Conservation (phyloP, 2,888 invertebrate genomes). For the Hyposoter didymator region DNA sequence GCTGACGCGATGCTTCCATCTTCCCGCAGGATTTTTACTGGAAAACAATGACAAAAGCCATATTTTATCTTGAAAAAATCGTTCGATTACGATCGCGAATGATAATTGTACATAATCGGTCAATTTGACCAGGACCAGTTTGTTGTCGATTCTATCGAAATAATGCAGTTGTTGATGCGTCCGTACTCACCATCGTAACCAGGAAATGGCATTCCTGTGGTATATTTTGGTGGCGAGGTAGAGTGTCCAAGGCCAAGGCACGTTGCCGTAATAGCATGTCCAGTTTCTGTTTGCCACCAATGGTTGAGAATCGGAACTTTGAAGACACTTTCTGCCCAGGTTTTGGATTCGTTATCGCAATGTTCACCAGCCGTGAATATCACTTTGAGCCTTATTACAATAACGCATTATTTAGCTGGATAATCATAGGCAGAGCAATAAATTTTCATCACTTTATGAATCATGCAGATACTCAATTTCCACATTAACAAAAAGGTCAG, state of each 20-base stretch:
- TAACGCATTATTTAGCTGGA: background rate
- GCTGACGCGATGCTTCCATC: constrained; percentile 89
- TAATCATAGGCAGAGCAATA: too few relatives aligned
- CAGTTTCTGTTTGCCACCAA: constrained; percentile 99
- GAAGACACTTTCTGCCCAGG: constrained; percentile 90
- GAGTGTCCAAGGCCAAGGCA: constrained; percentile 92
- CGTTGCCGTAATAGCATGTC: constrained; percentile 94
- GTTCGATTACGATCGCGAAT: background rate
- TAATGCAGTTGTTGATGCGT: too few relatives aligned
- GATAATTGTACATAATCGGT: background rate
- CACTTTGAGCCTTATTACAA: constrained; percentile 85
- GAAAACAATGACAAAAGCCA: constrained; percentile 66
- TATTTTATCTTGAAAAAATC: background rate
- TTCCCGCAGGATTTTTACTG: constrained; percentile 88
- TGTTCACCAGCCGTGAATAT: constrained; percentile 97
- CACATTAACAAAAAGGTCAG: too few relatives aligned
- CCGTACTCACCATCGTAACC: constrained; percentile 91
- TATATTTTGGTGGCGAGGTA: constrained; percentile 89
- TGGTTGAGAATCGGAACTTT: constrained; percentile 93
- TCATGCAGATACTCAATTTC: too few relatives aligned
- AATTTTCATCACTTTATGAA: too few relatives aligned
- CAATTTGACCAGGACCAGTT: too few relatives aligned
- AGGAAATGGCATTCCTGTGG: constrained; percentile 94
- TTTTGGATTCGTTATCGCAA: constrained; percentile 95
- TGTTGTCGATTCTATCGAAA: too few relatives aligned